Conservation (phyloP, 1,140 invertebrate genomes). For the Augochlora pura region DNA sequence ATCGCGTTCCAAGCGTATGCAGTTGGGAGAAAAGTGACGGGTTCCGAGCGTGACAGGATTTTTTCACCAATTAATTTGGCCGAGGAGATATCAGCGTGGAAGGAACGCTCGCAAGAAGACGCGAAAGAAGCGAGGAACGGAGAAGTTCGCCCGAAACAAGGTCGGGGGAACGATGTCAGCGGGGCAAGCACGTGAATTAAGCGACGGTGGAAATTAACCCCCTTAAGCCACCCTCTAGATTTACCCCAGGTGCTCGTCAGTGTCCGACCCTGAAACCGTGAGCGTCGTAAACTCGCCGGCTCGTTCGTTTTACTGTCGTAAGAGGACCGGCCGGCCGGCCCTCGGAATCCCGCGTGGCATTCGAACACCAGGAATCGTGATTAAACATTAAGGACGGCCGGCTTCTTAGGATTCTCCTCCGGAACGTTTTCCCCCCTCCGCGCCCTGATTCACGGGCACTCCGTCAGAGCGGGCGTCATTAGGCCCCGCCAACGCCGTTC, state of each 20-base stretch:
- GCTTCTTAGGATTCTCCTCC: constrained; percentile 37
- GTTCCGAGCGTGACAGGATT: neutral
- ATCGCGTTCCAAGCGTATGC: no score
- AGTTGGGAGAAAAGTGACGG: no score
- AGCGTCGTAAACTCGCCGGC: constrained; percentile 59
- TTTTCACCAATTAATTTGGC: neutral
- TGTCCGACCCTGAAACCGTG: constrained; percentile 65
- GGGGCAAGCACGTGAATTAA: constrained; percentile 64
- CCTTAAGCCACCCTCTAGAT: constrained; percentile 61
- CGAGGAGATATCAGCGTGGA: neutral
- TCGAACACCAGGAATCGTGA: constrained; percentile 52
- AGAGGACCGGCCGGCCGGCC: constrained; percentile 30
- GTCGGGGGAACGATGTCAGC: constrained; percentile 60
- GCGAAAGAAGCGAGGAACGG: neutral
- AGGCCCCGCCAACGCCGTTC: neutral
- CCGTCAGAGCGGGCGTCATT: neutral
- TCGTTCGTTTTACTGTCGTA: constrained; percentile 65
- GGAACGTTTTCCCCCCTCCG: neutral
- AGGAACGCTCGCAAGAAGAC: neutral
- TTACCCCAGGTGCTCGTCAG: constrained; percentile 67
- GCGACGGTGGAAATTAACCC: constrained; percentile 64
- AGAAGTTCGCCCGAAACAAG: constrained; percentile 35
- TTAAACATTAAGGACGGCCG: constrained; percentile 58
- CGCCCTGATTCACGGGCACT: constrained; percentile 1
- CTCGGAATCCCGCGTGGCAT: constrained; percentile 51